Evolutionary conservation across 2,888 invertebrate genomes (phyloP).

Genomic region (Idaea biselata): DNA sequence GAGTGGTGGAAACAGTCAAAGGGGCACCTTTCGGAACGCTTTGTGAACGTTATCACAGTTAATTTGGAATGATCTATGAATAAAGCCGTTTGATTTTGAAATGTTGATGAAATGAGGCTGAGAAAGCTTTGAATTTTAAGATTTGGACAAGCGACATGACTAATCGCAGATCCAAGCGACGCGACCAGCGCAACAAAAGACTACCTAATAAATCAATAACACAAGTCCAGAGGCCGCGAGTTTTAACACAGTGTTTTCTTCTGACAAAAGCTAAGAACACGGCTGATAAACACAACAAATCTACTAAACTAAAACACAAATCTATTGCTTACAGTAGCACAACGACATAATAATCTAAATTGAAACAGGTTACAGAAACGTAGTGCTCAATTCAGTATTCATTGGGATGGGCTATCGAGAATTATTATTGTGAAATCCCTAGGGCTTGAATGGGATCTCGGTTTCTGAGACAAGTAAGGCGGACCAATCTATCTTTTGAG

Average conservation of each 20-base stretch:
- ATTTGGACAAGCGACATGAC: neutral
- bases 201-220: neutral
- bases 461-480: slow-evolving; percentile 6
- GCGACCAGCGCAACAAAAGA: neutral
- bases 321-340: neutral
- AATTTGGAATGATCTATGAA: slow-evolving; percentile 74
- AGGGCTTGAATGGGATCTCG: slow-evolving; percentile 48
- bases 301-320: neutral
- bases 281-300: neutral
- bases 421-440: slow-evolving; percentile 76
- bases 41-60: slow-evolving; percentile 72
- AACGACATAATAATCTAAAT: slow-evolving; percentile 68
- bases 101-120: neutral
- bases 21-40: slow-evolving; percentile 68
- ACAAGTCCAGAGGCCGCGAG: neutral
- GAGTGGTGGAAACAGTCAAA: slow-evolving; percentile 69
- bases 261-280: no score
- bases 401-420: slow-evolving; percentile 73
- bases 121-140: neutral
- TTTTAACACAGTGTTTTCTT: neutral
- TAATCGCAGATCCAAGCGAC: neutral
- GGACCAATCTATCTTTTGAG: neutral
- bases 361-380: slow-evolving; percentile 67
- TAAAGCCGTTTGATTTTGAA: slow-evolving; percentile 36
- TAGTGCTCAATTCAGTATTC: slow-evolving; percentile 69